These are phyloP conservation scores for Bembecia ichneumoniformis DNA, from an alignment of 2,888 invertebrate species.

Conservation along the genomic window DNA sequence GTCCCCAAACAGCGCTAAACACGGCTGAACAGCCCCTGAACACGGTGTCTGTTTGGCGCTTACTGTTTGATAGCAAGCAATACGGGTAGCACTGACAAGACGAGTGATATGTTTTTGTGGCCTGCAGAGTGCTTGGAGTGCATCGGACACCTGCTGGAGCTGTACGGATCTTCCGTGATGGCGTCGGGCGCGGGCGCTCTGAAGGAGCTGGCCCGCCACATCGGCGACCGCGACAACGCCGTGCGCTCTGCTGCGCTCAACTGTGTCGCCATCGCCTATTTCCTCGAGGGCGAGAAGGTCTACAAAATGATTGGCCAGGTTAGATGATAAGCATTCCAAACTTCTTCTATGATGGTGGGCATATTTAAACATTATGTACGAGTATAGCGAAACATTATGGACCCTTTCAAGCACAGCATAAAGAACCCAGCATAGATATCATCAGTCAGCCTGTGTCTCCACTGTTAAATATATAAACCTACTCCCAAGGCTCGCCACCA, in stretches of 20 bases:
- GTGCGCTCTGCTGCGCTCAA: slow-evolving; percentile 97
- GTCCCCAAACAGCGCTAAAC: too few species aligned
- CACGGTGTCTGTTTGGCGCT: too few species aligned
- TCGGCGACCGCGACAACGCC: slow-evolving; percentile 95
- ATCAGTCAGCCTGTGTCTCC: too few species aligned
- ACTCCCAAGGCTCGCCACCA: too few species aligned
- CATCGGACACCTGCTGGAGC: slow-evolving; percentile 87
- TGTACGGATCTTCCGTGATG: slow-evolving; percentile 87
- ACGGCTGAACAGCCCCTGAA: too few species aligned
- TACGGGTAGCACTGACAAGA: not conserved
- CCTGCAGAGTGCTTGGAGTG: slow-evolving; percentile 90
- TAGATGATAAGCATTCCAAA: not conserved
- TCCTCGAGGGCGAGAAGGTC: slow-evolving; percentile 90
- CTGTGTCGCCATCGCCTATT: slow-evolving; percentile 91
- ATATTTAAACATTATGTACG: too few species aligned
- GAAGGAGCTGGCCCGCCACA: slow-evolving; percentile 93
- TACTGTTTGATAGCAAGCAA: too few species aligned
- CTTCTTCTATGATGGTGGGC: too few species aligned
- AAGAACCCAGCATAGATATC: too few species aligned
- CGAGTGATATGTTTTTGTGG: not conserved
- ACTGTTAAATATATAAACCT: too few species aligned
- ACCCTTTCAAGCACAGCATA: too few species aligned
- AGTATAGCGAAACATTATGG: too few species aligned
- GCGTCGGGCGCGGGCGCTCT: slow-evolving; percentile 86
- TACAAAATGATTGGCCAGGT: slow-evolving; percentile 94